phyloP scores from a whole-genome alignment of 2,113 vertebrate genomes.

The Pollachius pollachius region DNA sequence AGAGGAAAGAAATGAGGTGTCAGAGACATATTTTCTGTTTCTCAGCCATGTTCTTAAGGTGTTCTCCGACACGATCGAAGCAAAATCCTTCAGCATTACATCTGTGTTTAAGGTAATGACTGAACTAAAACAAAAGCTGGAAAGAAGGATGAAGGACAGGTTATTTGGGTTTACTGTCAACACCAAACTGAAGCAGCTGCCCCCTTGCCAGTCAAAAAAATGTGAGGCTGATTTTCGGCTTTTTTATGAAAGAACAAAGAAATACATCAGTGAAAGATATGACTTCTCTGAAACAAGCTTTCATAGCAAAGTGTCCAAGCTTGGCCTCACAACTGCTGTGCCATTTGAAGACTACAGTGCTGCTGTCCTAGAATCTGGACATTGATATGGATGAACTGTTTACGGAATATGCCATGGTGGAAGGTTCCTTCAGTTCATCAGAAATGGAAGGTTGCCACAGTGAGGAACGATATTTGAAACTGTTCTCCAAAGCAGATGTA shows the following conservation, averaged over 20 bases:
- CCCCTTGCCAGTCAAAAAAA: no score
- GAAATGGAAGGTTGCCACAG: no score
- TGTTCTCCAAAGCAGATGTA: slow-evolving; percentile 8
- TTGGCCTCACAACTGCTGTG: slow-evolving; percentile 11
- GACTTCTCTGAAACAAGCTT: slow-evolving; percentile 26
- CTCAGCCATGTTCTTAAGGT: no score
- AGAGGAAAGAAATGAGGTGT: no score
- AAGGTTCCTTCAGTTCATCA: no score
- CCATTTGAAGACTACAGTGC: slow-evolving; percentile 28
- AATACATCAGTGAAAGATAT: slow-evolving; percentile 14
- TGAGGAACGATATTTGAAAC: neutral
- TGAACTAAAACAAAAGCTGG: slow-evolving; percentile 22
- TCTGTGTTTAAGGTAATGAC: slow-evolving; percentile 17
- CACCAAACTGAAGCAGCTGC: no score
- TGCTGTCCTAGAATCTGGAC: slow-evolving; percentile 13
- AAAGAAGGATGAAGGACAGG: neutral
- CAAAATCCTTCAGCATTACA: slow-evolving; percentile 20
- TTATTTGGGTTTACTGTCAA: no score
- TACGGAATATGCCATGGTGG: slow-evolving; percentile 14
- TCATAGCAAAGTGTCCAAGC: slow-evolving; percentile 25
- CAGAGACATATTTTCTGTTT: neutral
- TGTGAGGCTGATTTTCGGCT: neutral
- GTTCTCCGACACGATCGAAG: slow-evolving; percentile 16
- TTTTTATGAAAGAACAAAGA: slow-evolving; percentile 27
- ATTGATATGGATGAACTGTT: neutral